Percentiles rank a stretch among this genome's conserved stretches.
Conservation (phyloP, 2,113 vertebrate genomes). For the Microcebus jonahi region DNA sequence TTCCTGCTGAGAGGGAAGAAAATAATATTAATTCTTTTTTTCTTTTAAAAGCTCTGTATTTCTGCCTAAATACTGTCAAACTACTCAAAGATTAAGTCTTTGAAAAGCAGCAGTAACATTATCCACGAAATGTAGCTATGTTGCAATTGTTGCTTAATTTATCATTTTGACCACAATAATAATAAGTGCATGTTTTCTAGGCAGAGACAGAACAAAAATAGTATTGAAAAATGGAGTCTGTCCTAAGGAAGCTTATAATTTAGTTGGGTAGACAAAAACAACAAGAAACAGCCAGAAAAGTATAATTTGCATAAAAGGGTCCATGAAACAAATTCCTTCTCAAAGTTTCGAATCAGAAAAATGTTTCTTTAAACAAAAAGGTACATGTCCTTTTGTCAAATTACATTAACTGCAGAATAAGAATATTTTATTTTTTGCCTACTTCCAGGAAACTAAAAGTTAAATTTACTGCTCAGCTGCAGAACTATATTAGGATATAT, state of each 20-base stretch:
- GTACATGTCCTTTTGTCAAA: constrained; percentile 13
- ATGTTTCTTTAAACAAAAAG: neutral
- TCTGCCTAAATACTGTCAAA: neutral
- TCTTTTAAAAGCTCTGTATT: too few species aligned
- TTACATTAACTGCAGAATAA: neutral
- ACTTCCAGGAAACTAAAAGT: neutral
- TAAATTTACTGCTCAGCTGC: neutral
- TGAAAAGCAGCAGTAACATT: neutral
- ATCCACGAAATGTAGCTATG: constrained; percentile 10
- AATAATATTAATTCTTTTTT: neutral
- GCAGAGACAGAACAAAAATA: constrained; percentile 40
- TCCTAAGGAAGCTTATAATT: constrained; percentile 33
- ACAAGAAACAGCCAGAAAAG: neutral
- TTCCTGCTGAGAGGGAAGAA: neutral
- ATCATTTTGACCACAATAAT: constrained; percentile 37
- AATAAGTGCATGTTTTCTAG: constrained; percentile 31
- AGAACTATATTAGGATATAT: neutral
- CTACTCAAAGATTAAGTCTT: constrained; percentile 17
- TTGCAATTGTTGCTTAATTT: constrained; percentile 26
- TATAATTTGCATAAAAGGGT: neutral
- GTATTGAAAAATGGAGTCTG: constrained; percentile 37
- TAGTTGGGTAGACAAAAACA: constrained; percentile 53
- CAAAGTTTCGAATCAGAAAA: constrained; percentile 37
- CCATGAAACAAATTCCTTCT: neutral
- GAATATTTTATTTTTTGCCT: neutral